phyloP scores from a whole-genome alignment of 2,113 vertebrate species.

The Phalacrocorax aristotelis region DNA sequence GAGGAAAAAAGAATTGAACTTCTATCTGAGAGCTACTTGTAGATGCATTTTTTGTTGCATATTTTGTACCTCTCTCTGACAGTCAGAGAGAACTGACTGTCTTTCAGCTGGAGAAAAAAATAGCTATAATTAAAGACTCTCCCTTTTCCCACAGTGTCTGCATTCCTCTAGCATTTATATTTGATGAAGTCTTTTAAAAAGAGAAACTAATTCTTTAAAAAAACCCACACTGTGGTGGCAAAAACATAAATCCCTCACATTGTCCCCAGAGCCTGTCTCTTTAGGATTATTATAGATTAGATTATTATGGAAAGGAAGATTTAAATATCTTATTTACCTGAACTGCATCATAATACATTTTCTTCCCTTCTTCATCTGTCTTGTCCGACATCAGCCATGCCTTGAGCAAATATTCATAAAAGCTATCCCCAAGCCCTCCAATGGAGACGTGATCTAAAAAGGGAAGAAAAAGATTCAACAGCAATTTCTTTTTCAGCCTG shows the following conservation, averaged over 20 bases:
- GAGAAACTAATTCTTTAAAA: not conserved
- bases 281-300: conserved; percentile 29
- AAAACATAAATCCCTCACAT: not conserved
- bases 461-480: conserved; percentile 45
- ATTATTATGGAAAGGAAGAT: conserved; percentile 44
- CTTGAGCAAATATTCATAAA: conserved; percentile 98
- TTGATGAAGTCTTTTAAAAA: not conserved
- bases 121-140: not conserved
- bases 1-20: not conserved
- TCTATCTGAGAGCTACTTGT: not conserved
- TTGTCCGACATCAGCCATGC: conserved; percentile 98
- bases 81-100: not conserved
- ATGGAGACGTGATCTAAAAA: conserved; percentile 93
- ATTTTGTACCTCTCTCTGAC: not conserved
- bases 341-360: conserved; percentile 94
- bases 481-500: conserved; percentile 42
- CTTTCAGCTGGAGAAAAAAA: not conserved
- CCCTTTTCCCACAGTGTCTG: not conserved
- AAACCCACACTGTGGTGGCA: not conserved
- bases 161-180: not conserved
- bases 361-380: conserved; percentile 91
- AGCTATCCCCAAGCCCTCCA: conserved; percentile 95
- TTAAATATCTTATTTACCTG: conserved; percentile 82
- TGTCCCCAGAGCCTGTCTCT: not conserved
- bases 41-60: not conserved